phyloP scores from a whole-genome alignment of 2,113 vertebrate genomes.

The Nestor notabilis region DNA sequence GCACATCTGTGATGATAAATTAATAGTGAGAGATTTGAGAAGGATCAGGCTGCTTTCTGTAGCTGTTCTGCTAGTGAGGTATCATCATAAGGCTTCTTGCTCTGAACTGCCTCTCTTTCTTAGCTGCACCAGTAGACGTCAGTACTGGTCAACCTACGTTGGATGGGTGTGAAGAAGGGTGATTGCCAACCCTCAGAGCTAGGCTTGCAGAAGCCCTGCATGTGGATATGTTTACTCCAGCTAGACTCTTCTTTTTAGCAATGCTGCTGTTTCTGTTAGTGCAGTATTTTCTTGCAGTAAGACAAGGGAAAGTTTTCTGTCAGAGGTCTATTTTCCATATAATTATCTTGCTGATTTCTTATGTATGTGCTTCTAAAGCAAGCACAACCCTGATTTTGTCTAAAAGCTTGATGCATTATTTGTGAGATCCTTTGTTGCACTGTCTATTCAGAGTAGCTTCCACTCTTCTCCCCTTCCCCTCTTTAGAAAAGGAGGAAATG shows the following conservation, averaged over 20 bases:
- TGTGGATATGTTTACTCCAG: not conserved
- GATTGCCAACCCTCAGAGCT: not conserved
- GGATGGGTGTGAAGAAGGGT: not conserved
- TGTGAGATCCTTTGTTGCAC: not conserved
- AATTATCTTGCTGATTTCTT: not conserved
- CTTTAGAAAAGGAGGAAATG: not conserved
- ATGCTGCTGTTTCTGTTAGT: not conserved
- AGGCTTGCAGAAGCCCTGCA: not conserved
- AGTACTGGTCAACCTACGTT: not conserved
- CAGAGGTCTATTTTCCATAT: not conserved
- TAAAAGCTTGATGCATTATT: not conserved
- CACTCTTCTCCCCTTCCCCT: not conserved
- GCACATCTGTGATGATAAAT: not conserved
- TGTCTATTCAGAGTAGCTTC: not conserved
- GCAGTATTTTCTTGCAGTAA: not conserved
- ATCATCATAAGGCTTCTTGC: not conserved
- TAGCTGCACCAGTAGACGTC: conserved; percentile 6
- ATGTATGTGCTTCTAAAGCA: accelerated
- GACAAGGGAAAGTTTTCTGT: not conserved
- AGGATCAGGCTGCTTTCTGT: not conserved
- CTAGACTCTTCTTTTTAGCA: not conserved
- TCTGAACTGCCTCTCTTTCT: not conserved
- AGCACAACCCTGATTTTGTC: not conserved
- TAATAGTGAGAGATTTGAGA: not conserved
- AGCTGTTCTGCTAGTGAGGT: not conserved